Conservation (phyloP, 2,888 invertebrate genomes). For the Aleiodes alternator region DNA sequence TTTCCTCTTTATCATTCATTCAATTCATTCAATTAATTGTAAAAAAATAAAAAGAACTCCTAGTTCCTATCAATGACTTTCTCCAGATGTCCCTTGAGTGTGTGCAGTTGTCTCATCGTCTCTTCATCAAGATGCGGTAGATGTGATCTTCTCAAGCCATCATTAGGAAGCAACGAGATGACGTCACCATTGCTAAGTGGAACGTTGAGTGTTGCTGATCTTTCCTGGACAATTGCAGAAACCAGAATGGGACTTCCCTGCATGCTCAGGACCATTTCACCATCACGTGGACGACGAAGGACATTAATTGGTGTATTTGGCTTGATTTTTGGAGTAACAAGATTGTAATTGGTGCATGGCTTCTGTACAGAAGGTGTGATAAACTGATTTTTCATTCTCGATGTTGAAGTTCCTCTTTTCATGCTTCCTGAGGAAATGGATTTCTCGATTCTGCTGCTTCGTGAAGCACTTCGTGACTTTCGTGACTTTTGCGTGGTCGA, state of each 20-base stretch:
- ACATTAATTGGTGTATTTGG: slow-evolving; percentile 81
- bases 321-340: slow-evolving; percentile 77
- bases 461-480: slow-evolving; percentile 3
- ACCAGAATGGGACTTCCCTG: slow-evolving; percentile 82
- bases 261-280: slow-evolving; percentile 83
- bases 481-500: slow-evolving; percentile 43
- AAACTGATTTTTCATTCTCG: slow-evolving; percentile 52
- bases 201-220: slow-evolving; percentile 82
- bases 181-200: slow-evolving; percentile 80
- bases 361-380: slow-evolving; percentile 62
- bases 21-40: neutral
- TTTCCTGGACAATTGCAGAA: slow-evolving; percentile 75
- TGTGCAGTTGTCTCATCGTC: slow-evolving; percentile 65
- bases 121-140: slow-evolving; percentile 73
- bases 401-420: slow-evolving; percentile 25
- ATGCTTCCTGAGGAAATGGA: neutral
- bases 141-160: slow-evolving; percentile 73
- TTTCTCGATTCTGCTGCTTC: slow-evolving; percentile 54
- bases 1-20: neutral
- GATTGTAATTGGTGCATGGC: slow-evolving; percentile 48
- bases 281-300: slow-evolving; percentile 79
- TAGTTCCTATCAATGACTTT: slow-evolving; percentile 59
- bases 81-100: slow-evolving; percentile 66
- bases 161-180: slow-evolving; percentile 80
- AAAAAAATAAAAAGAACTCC: neutral